These are phyloP conservation scores for Heliconius erato DNA, from an alignment of 2,888 invertebrate genomes.

Conservation along the genomic window DNA sequence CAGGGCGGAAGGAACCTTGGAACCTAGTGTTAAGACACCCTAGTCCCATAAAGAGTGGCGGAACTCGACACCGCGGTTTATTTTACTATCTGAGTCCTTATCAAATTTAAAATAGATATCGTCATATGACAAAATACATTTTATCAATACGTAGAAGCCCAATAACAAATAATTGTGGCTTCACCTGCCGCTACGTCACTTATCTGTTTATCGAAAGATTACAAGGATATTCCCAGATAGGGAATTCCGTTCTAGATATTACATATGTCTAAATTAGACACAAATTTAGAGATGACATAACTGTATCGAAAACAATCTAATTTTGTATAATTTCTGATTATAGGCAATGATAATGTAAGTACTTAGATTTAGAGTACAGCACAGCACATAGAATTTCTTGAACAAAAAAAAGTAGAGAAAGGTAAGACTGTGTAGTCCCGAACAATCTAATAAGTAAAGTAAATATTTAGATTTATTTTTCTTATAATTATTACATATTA, in stretches of 20 bases:
- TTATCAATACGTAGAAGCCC: conserved; percentile 36
- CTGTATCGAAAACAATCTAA: background rate
- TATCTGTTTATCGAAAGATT: conserved; percentile 28
- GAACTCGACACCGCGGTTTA: background rate
- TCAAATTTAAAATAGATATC: background rate
- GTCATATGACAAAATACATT: conserved; percentile 31
- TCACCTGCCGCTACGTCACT: conserved; percentile 33
- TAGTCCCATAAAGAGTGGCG: background rate
- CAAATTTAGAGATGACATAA: background rate
- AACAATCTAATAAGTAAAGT: no score
- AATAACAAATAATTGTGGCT: conserved; percentile 31
- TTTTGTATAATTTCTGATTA: background rate
- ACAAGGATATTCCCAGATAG: conserved; percentile 21
- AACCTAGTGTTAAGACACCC: background rate
- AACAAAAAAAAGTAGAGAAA: no score
- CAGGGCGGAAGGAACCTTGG: background rate
- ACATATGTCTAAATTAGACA: background rate
- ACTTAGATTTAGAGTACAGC: background rate
- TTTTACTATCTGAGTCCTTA: background rate
- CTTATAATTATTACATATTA: no score
- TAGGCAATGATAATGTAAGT: background rate
- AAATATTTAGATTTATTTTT: no score
- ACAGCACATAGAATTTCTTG: no score
- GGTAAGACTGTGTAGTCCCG: no score
- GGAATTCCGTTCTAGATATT: conserved; percentile 3